Evolutionary conservation across 2,888 invertebrate species (phyloP).

Genomic region (Amblyjoppa proteus): DNA sequence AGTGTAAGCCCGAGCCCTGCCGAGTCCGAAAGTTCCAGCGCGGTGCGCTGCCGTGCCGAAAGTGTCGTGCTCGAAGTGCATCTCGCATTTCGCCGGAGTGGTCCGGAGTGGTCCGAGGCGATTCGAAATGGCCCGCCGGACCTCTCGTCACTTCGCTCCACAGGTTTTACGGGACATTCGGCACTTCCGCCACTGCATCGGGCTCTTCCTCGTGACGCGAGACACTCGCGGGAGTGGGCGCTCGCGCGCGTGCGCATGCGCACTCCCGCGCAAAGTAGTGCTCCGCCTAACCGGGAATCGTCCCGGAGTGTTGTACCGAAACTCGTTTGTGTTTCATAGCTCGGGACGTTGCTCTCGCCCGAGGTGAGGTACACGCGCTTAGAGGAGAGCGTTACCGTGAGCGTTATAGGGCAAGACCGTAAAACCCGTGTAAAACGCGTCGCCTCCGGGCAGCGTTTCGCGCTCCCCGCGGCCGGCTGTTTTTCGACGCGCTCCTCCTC

Average conservation of each 20-base stretch:
- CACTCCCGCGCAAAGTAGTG: neutral
- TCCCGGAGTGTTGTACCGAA: constrained; percentile 49
- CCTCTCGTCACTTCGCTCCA: neutral
- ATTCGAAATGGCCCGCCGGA: too few relatives aligned
- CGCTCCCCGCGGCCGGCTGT: neutral
- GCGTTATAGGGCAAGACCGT: constrained; percentile 26
- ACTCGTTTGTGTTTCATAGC: constrained; percentile 68
- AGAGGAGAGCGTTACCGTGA: neutral
- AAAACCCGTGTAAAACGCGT: constrained; percentile 19
- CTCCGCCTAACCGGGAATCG: too few relatives aligned
- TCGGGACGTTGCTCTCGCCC: constrained; percentile 16
- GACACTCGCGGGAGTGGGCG: neutral
- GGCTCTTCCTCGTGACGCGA: neutral
- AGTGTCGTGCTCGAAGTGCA: too few relatives aligned
- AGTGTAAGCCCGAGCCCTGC: too few relatives aligned
- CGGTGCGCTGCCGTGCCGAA: too few relatives aligned
- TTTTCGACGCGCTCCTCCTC: constrained; percentile 16
- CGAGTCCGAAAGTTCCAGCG: too few relatives aligned
- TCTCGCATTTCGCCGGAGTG: too few relatives aligned
- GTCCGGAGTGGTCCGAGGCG: too few relatives aligned
- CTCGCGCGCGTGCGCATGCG: constrained; percentile 41
- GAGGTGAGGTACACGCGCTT: constrained; percentile 6
- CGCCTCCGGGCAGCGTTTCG: constrained; percentile 22
- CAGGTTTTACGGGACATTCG: constrained; percentile 62
- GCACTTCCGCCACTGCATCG: constrained; percentile 31